phyloP scores from a whole-genome alignment of 2,888 invertebrate genomes.

The Autographa gamma region DNA sequence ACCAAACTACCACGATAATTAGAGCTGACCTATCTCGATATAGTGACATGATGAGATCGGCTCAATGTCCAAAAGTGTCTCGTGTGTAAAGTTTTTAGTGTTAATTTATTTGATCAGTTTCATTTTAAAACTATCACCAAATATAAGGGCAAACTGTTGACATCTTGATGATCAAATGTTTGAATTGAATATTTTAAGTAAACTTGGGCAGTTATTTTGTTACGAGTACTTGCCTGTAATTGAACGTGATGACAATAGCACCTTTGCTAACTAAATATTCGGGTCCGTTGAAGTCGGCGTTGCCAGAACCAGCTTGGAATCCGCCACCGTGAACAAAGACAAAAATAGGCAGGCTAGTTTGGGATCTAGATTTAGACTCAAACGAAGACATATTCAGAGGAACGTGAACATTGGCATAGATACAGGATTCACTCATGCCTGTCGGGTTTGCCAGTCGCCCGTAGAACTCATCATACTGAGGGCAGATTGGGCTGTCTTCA shows the following conservation, averaged over 20 bases:
- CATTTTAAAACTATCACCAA: no score
- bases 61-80: no score
- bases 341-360: slow-evolving; percentile 68
- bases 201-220: background rate
- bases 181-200: background rate
- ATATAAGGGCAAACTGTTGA: background rate
- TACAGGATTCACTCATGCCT: slow-evolving; percentile 64
- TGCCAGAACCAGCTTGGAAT: slow-evolving; percentile 59
- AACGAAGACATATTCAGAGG: slow-evolving; percentile 34
- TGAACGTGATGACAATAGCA: slow-evolving; percentile 67
- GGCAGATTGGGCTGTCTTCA: slow-evolving; percentile 87
- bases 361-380: background rate
- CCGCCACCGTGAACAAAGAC: slow-evolving; percentile 80
- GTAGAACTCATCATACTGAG: slow-evolving; percentile 80
- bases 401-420: slow-evolving; percentile 63
- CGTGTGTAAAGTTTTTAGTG: no score
- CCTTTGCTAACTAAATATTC: slow-evolving; percentile 64
- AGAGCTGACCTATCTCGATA: no score
- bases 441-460: slow-evolving; percentile 42
- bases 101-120: no score
- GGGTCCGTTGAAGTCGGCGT: slow-evolving; percentile 65
- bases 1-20: no score
- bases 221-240: slow-evolving; percentile 63
- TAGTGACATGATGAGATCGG: no score
- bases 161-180: no score